phyloP scores from a whole-genome alignment of 2,113 vertebrate species.

The Rhineura floridana region DNA sequence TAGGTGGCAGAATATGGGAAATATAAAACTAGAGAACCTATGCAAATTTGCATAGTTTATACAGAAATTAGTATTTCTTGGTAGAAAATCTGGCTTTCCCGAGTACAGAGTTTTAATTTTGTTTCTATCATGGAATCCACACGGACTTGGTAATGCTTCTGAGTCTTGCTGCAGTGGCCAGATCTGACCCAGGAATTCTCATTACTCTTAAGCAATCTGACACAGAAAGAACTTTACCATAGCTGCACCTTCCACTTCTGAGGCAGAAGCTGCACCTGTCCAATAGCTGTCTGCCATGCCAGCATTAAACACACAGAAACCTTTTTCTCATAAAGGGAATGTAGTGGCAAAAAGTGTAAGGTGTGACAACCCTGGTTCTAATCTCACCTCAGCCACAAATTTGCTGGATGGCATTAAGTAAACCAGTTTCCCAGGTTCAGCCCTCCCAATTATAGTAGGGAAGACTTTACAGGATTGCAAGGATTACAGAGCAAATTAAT shows the following conservation, averaged over 20 bases:
- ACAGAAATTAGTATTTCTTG: neutral
- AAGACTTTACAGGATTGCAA: neutral
- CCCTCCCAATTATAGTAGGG: neutral
- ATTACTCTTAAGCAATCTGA: neutral
- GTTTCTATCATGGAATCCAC: neutral
- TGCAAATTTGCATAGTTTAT: neutral
- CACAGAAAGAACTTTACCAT: neutral
- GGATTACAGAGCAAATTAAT: neutral
- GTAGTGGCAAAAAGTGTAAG: neutral
- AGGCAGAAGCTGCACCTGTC: neutral
- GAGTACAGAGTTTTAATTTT: neutral
- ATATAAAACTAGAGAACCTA: neutral
- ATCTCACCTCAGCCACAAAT: neutral
- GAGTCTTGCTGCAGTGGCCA: neutral
- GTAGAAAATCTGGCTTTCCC: neutral
- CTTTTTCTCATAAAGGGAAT: neutral
- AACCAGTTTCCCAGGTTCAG: neutral
- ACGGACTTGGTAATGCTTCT: neutral
- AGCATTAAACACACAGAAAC: neutral
- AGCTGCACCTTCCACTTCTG: neutral
- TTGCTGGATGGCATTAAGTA: neutral
- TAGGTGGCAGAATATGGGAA: neutral
- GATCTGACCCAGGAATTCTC: neutral
- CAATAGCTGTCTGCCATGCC: neutral
- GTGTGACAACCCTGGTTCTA: neutral